Evolutionary conservation across 2,797 vertebrate genomes (phyloP).

Genomic region (Urocyon cinereoargenteus): DNA sequence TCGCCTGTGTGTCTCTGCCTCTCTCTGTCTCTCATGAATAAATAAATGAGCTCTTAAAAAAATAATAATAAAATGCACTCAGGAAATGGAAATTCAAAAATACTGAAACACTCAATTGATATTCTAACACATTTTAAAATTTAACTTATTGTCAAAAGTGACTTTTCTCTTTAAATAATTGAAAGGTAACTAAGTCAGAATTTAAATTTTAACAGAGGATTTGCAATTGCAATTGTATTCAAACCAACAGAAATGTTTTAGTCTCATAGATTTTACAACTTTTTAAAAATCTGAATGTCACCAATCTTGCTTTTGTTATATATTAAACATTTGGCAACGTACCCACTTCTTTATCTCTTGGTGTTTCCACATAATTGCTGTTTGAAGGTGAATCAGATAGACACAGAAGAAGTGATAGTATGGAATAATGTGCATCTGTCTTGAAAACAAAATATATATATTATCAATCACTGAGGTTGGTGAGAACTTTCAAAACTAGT

Average conservation of each 20-base stretch:
- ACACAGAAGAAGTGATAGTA: slow-evolving; percentile 94
- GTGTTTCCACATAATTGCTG: slow-evolving; percentile 93
- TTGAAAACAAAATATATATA: slow-evolving; percentile 82
- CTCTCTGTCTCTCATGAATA: too few relatives aligned
- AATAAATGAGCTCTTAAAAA: too few relatives aligned
- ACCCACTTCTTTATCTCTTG: slow-evolving; percentile 94
- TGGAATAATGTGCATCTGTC: slow-evolving; percentile 92
- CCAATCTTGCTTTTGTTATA: background rate
- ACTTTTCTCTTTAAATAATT: background rate
- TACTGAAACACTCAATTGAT: background rate
- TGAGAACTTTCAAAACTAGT: background rate
- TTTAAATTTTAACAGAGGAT: slow-evolving; percentile 35
- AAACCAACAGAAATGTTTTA: slow-evolving; percentile 50
- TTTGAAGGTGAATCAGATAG: slow-evolving; percentile 96
- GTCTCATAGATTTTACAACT: background rate
- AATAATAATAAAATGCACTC: background rate
- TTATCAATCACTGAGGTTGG: background rate
- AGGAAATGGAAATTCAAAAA: slow-evolving; percentile 34
- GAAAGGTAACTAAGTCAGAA: slow-evolving; percentile 47
- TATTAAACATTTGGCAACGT: slow-evolving; percentile 73
- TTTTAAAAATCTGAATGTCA: slow-evolving; percentile 6
- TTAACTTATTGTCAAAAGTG: slow-evolving; percentile 15
- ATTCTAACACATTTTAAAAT: background rate
- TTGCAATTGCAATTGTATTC: background rate
- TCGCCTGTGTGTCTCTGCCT: too few relatives aligned